Percentiles rank a stretch among this genome's conserved stretches.
Conservation (phyloP, 1,140 invertebrate species). For the Reticulitermes speratus region DNA sequence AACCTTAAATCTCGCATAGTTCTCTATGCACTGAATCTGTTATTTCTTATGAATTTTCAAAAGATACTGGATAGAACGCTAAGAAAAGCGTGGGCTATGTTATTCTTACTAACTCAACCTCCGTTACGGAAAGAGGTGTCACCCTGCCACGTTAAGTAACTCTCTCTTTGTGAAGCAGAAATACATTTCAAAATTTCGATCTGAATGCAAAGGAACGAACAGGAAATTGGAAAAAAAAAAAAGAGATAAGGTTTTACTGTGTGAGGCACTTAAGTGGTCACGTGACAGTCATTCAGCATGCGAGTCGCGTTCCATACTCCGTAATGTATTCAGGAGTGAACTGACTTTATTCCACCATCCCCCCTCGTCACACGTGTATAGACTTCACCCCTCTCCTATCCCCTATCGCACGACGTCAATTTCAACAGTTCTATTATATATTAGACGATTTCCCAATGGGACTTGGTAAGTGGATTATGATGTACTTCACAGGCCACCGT, state of each 20-base stretch:
- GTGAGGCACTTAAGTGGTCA: constrained; percentile 12
- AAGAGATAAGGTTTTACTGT: constrained; percentile 8
- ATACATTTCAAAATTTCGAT: neutral
- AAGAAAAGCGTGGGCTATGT: neutral
- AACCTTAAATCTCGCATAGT: too few species aligned
- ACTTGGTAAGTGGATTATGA: constrained; percentile 8
- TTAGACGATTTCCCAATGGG: constrained; percentile 18
- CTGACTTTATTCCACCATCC: neutral
- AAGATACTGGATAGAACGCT: neutral
- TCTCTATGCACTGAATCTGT: too few species aligned
- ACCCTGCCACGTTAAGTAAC: neutral
- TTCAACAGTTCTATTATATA: constrained; percentile 14
- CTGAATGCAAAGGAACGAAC: neutral
- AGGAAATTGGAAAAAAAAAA: neutral
- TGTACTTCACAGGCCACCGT: constrained; percentile 4
- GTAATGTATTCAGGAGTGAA: constrained; percentile 8
- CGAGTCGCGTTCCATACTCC: neutral
- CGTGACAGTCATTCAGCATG: neutral
- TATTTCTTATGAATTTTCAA: too few species aligned
- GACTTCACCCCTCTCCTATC: neutral
- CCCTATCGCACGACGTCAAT: neutral
- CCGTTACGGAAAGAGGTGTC: neutral
- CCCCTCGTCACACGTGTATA: constrained; percentile 4
- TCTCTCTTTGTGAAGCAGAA: neutral
- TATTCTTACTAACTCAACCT: neutral